phyloP scores from a whole-genome alignment of 1,140 invertebrate species.

The Drosophila aff. region DNA sequence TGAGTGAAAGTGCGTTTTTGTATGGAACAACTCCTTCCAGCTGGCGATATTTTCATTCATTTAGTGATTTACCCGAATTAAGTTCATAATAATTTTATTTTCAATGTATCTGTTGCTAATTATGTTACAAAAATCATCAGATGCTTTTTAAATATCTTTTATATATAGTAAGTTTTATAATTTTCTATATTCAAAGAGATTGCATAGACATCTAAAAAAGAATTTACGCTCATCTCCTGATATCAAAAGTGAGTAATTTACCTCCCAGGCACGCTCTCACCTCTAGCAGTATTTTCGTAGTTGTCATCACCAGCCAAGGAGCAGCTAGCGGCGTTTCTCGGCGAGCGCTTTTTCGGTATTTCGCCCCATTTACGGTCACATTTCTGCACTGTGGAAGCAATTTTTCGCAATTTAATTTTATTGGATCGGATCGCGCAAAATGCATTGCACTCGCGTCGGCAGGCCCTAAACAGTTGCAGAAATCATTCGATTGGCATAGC shows the following conservation, averaged over 20 bases:
- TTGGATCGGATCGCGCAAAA: constrained; percentile 36
- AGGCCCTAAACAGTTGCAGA: neutral
- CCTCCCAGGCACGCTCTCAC: neutral
- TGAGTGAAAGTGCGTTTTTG: too few relatives aligned
- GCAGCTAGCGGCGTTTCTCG: constrained; percentile 11
- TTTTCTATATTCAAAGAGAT: neutral
- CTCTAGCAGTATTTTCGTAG: neutral
- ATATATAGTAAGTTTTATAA: too few relatives aligned
- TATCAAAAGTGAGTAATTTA: neutral
- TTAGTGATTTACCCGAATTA: neutral
- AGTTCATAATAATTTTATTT: neutral
- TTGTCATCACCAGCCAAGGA: constrained; percentile 6
- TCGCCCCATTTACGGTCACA: constrained; percentile 34
- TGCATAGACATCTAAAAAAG: neutral
- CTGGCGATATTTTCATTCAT: neutral
- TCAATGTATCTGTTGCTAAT: neutral
- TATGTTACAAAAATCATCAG: neutral
- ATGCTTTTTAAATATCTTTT: too few relatives aligned
- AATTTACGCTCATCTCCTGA: neutral
- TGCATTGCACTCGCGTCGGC: constrained; percentile 12
- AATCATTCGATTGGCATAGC: neutral
- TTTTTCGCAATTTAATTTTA: constrained; percentile 52
- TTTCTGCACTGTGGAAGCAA: constrained; percentile 38
- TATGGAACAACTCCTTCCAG: too few relatives aligned
- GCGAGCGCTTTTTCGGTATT: constrained; percentile 39